Evolutionary conservation across 2,113 vertebrate genomes (phyloP), one percentile per base, ranked within the genome.

Genomic region (Carollia perspicillata): DNA sequence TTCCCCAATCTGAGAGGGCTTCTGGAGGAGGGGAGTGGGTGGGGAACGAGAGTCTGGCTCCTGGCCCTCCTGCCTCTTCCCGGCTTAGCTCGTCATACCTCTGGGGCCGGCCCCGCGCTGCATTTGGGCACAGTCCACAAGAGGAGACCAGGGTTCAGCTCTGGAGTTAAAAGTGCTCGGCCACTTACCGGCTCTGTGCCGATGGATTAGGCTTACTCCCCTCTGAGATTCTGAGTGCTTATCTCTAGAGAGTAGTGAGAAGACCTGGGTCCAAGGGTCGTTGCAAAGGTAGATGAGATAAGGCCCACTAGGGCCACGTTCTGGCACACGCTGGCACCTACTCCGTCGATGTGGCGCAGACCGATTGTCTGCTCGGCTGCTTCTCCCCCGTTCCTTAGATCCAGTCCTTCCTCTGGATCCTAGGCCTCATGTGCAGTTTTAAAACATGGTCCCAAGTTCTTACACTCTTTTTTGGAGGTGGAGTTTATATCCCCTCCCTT

Each of bases 131-230:
- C 84, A 66, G 63, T 33, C 58, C 35, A 9, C 65, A 5, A 53
- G 20, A 49, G 51, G n/a, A 6, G 35, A 23, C 33, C 53, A 77
- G 28, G n/a, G 28, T n/a, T 86, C 58, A 23, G 26, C 35, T 90
- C 42, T 93, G 86, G 60, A 80, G 30, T 77, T 60, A 75, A 49
- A 74, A 35, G 33, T 69, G 60, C 55, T 68, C 80, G 14, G 83
- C 23, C 58, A 81, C 35, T 37, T 71, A 40, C 8, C 65, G 58
- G 89, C 26, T 69, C 5, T 65, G 42, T 51, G 53, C 37, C 26
- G 40, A 81, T 51, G 10, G 74, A 4, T 44, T 35, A 69, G 60
- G 22, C 30, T 14, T n/a, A 68, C 0, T 0, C 28, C 68, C 26
- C 77, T 84, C 72, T 89, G 55, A 86, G 47, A 8, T 23, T 42